Percentiles rank a stretch among this genome's conserved stretches.
Conservation (phyloP, 2,888 invertebrate genomes). For the Orthosia cruda region DNA sequence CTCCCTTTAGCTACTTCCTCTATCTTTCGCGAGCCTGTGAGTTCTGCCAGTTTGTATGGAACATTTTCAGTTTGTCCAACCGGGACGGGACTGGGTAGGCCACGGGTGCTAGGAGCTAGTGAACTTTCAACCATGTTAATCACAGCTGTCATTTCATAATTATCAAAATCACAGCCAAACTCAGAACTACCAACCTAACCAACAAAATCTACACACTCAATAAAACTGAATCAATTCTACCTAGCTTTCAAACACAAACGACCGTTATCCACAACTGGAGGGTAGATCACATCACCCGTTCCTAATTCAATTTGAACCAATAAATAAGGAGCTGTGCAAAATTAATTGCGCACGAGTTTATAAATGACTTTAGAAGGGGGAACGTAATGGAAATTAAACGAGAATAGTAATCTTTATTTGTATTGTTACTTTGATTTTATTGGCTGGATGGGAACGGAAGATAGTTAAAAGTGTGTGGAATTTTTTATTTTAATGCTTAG, state of each 20-base stretch:
- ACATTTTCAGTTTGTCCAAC: too few relatives aligned
- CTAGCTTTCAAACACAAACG: conserved; percentile 25
- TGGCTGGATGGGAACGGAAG: conserved; percentile 15
- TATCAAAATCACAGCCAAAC: not conserved
- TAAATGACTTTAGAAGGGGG: conserved; percentile 60
- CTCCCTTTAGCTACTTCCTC: too few relatives aligned
- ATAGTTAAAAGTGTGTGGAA: not conserved
- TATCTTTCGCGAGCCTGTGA: too few relatives aligned
- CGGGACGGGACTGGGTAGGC: too few relatives aligned
- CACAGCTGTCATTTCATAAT: not conserved
- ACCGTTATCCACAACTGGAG: conserved; percentile 43
- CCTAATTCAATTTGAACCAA: conserved; percentile 69
- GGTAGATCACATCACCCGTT: conserved; percentile 66
- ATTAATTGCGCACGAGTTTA: conserved; percentile 63
- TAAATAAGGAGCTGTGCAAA: conserved; percentile 59
- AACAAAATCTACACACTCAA: not conserved
- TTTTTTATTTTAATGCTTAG: conserved; percentile 20
- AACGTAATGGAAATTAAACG: conserved; percentile 43
- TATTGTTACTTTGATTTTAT: conserved; percentile 32
- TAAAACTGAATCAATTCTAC: conserved; percentile 21
- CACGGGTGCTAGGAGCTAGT: too few relatives aligned
- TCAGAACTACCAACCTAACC: not conserved
- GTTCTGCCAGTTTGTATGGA: too few relatives aligned
- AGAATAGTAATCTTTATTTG: conserved; percentile 28
- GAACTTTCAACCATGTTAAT: not conserved